phyloP scores from a whole-genome alignment of 2,113 vertebrate genomes.

The Sylvia atricapilla region DNA sequence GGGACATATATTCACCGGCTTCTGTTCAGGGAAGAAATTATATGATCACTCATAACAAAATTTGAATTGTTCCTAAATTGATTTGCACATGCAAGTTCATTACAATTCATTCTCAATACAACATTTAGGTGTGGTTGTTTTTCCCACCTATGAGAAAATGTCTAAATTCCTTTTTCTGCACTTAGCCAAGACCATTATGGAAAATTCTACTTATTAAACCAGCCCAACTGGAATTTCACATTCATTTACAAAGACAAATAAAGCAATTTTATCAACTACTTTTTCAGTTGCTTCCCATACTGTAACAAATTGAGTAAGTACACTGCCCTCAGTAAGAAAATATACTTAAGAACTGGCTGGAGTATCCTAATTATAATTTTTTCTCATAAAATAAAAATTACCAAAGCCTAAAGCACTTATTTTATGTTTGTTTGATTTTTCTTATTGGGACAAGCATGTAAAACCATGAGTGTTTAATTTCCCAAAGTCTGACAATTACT shows the following conservation, averaged over 20 bases:
- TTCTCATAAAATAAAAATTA: background rate
- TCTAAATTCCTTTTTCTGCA: background rate
- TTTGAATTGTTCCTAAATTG: background rate
- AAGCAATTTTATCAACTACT: constrained; percentile 27
- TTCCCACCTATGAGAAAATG: background rate
- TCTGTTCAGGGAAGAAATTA: background rate
- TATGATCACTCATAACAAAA: background rate
- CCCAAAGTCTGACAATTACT: background rate
- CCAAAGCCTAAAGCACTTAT: background rate
- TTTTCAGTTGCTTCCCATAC: constrained; percentile 16
- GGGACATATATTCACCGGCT: background rate
- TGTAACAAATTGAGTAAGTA: background rate
- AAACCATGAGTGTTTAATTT: background rate
- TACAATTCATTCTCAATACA: background rate
- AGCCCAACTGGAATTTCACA: constrained; percentile 18
- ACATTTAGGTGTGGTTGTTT: background rate
- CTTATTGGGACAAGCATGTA: background rate
- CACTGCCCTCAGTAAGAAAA: background rate
- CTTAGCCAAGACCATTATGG: background rate
- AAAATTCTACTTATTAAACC: background rate
- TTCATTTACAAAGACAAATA: constrained; percentile 33
- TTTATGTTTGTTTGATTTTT: background rate
- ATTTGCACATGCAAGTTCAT: background rate
- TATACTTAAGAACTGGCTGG: background rate
- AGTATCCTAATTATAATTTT: background rate